phyloP scores from a whole-genome alignment of 2,888 invertebrate species.

The Osedax frankpressi region DNA sequence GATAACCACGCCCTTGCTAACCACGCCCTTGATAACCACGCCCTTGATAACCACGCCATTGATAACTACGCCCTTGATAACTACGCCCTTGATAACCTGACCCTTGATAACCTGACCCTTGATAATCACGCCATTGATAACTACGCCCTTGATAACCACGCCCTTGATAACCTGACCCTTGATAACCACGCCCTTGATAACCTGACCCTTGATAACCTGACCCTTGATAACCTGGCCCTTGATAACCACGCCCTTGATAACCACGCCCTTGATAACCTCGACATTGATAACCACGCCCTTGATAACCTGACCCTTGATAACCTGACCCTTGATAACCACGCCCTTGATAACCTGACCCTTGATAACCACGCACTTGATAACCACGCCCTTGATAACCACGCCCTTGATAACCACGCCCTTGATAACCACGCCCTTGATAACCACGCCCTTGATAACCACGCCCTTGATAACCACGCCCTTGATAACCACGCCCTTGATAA shows the following conservation, averaged over 20 bases:
- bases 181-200: background rate
- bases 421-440: too few relatives aligned
- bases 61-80: slow-evolving; percentile 33
- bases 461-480: too few relatives aligned
- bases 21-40: too few relatives aligned
- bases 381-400: too few relatives aligned
- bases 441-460: too few relatives aligned
- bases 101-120: too few relatives aligned
- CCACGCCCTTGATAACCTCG: background rate
- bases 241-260: background rate
- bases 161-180: background rate
- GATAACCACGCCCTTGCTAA: too few relatives aligned
- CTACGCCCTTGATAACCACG: background rate
- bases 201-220: background rate
- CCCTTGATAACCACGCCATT: too few relatives aligned
- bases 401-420: too few relatives aligned
- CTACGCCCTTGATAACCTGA: slow-evolving; percentile 32
- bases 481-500: background rate
- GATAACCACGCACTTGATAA: background rate
- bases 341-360: background rate
- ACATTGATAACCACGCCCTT: too few relatives aligned
- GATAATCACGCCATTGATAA: too few relatives aligned
- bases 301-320: too few relatives aligned
- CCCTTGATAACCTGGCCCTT: background rate
- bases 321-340: background rate